phyloP scores from a whole-genome alignment of 2,113 vertebrate species.

The Arizona elegans region DNA sequence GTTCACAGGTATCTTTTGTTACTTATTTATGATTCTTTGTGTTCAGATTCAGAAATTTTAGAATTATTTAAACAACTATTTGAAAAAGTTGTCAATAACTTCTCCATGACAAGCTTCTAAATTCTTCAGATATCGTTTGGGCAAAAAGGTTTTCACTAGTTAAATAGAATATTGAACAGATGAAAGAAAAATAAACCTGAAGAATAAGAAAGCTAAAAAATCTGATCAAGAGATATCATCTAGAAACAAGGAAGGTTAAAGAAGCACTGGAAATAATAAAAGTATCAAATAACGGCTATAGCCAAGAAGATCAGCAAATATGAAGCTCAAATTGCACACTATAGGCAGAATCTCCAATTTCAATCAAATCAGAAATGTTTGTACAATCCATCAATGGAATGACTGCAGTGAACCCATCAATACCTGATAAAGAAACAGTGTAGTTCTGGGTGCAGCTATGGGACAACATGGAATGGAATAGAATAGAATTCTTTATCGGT shows the following conservation, averaged over 20 bases:
- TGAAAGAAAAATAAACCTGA: neutral
- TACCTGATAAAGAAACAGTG: neutral
- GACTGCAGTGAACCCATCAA: neutral
- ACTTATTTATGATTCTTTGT: neutral
- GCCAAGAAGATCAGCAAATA: neutral
- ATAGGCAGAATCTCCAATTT: neutral
- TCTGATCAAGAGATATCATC: neutral
- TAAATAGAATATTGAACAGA: neutral
- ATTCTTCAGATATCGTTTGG: neutral
- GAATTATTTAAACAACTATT: neutral
- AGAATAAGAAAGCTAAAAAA: neutral
- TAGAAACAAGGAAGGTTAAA: neutral
- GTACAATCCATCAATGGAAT: neutral
- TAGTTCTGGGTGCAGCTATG: neutral
- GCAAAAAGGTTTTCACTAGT: neutral
- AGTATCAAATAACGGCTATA: neutral
- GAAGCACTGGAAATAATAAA: neutral
- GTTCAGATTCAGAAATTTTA: neutral
- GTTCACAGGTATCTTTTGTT: conserved; percentile 85
- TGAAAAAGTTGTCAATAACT: no score
- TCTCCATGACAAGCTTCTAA: neutral
- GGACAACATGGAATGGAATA: neutral
- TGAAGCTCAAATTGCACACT: neutral
- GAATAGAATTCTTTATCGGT: no score
- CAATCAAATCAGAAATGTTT: neutral